Percentiles rank a stretch among this genome's conserved stretches.
phyloP scores from a whole-genome alignment of 2,797 vertebrate species.

The Dicrostonyx torquatus region DNA sequence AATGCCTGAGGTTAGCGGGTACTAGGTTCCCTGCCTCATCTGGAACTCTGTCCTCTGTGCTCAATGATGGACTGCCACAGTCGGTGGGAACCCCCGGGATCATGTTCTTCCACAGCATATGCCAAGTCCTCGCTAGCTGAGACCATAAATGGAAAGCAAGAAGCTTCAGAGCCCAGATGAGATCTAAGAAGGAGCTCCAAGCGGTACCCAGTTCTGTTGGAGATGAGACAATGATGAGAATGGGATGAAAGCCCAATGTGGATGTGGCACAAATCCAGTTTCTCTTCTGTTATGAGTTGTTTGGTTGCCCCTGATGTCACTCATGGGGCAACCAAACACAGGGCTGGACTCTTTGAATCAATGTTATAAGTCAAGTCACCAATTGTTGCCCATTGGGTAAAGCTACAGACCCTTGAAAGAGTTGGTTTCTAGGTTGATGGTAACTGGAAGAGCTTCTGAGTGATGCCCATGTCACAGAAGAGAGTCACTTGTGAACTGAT shows the following conservation, averaged over 20 bases:
- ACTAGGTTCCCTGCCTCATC: too few species aligned
- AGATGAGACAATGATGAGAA: neutral
- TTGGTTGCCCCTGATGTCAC: neutral
- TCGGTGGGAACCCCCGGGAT: neutral
- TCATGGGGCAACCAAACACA: neutral
- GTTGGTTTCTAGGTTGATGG: constrained; percentile 74
- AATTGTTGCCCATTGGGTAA: neutral
- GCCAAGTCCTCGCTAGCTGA: neutral
- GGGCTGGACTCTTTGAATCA: neutral
- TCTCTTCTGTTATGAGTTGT: neutral
- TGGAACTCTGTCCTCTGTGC: neutral
- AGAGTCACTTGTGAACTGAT: neutral
- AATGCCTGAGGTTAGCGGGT: neutral
- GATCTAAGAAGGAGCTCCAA: neutral
- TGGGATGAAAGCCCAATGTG: too few species aligned
- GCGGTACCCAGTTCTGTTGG: too few species aligned
- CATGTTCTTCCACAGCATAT: neutral
- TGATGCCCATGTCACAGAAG: neutral
- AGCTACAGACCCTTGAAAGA: neutral
- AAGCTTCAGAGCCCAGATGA: neutral
- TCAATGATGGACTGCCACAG: neutral
- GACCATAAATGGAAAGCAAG: neutral
- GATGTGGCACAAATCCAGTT: neutral
- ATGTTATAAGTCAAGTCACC: neutral
- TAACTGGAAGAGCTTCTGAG: constrained; percentile 63